Percentiles rank a stretch among this genome's conserved stretches.
Conservation (phyloP, 2,113 vertebrate species). For the Rutilus rutilus region DNA sequence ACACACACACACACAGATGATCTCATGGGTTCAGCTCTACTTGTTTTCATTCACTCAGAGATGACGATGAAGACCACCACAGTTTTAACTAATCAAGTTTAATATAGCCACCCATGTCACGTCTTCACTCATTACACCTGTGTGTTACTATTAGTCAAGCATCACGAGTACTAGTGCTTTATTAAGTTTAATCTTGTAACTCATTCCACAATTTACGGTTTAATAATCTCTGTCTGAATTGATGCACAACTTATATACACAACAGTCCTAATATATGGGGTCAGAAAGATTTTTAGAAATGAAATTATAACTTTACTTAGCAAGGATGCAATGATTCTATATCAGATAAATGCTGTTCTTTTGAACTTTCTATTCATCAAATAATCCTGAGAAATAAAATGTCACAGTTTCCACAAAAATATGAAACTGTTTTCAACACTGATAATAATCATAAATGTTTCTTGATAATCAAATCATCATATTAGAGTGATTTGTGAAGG, state of each 20-base stretch:
- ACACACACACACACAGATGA: neutral
- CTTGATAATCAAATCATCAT: neutral
- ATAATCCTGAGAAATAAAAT: neutral
- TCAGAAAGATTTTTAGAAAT: too few relatives aligned
- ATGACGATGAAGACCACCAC: neutral
- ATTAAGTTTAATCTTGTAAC: neutral
- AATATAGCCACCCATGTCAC: neutral
- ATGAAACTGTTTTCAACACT: too few relatives aligned
- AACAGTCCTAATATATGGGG: too few relatives aligned
- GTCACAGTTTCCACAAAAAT: neutral
- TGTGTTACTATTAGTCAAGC: neutral
- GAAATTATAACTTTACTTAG: too few relatives aligned
- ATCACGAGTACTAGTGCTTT: neutral
- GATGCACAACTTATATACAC: too few relatives aligned
- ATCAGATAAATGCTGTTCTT: neutral
- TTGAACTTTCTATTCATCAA: neutral
- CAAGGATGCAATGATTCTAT: too few relatives aligned
- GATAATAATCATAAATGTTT: neutral
- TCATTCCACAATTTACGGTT: neutral
- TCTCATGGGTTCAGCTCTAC: too few relatives aligned
- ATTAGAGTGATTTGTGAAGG: neutral
- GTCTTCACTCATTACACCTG: neutral
- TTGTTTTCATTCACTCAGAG: too few relatives aligned
- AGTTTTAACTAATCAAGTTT: neutral
- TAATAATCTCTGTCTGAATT: too few relatives aligned